A percentile compares a stretch with the other conserved stretches of the same genome.
Evolutionary conservation across 2,113 vertebrate genomes (phyloP).

Genomic region (Cyprinodon tularosa): DNA sequence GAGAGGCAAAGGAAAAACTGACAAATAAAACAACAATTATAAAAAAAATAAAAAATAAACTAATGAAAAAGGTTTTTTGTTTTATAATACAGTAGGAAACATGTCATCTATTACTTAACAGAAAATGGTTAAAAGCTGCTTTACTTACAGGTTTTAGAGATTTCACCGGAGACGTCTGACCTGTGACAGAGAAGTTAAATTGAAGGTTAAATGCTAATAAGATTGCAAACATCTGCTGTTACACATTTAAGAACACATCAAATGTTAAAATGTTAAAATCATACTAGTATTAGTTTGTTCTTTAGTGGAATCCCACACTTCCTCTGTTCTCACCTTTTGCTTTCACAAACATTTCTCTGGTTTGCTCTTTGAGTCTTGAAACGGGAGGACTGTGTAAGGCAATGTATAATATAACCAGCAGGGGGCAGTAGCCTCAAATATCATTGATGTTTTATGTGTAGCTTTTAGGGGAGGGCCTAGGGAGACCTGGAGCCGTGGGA

Average conservation of each 20-base stretch:
- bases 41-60: constrained; percentile 14
- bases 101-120: neutral
- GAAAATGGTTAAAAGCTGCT: constrained; percentile 8
- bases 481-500: constrained; percentile 40
- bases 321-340: neutral
- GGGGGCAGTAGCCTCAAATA: constrained; percentile 38
- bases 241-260: too few species aligned
- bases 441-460: neutral
- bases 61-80: neutral
- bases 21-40: too few species aligned
- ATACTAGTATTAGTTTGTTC: neutral
- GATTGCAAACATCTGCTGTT: neutral
- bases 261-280: neutral
- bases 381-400: constrained; percentile 2
- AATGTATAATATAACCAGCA: constrained; percentile 36
- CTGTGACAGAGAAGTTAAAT: constrained; percentile 73
- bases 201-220: neutral
- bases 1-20: neutral
- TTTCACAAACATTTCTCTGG: neutral
- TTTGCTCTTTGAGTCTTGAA: neutral
- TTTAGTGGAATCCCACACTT: neutral
- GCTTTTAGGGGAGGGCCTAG: constrained; percentile 22
- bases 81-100: constrained; percentile 52
- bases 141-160: constrained; percentile 91
- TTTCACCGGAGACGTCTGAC: constrained; percentile 95